Evolutionary conservation across 2,888 invertebrate genomes (phyloP).

Genomic region (Ennomos erosarius): DNA sequence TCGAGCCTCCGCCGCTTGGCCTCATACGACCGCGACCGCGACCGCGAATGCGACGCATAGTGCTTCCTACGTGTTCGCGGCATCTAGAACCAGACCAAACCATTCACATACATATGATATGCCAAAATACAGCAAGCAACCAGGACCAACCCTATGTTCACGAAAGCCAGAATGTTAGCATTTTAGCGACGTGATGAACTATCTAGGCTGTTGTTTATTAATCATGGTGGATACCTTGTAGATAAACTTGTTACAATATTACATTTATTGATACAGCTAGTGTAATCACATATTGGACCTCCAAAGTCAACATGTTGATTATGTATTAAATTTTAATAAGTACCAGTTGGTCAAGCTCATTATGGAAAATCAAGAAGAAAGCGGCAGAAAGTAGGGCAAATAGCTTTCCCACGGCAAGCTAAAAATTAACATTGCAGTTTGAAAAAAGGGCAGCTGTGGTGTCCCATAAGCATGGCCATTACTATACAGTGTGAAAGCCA

Average conservation of each 20-base stretch:
- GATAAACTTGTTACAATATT: too few species aligned
- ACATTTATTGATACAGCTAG: too few species aligned
- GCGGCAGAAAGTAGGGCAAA: constrained; percentile 15
- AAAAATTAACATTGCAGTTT: constrained; percentile 39
- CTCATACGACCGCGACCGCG: constrained; percentile 85
- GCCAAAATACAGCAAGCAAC: neutral
- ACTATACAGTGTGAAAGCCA: constrained; percentile 55
- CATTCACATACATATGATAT: constrained; percentile 10
- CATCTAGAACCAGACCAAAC: constrained; percentile 86
- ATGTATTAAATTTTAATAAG: too few species aligned
- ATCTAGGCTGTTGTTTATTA: neutral
- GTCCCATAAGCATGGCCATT: constrained; percentile 56
- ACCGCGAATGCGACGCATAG: constrained; percentile 87
- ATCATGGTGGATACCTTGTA: too few species aligned
- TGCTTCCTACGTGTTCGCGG: constrained; percentile 93
- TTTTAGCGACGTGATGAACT: constrained; percentile 38
- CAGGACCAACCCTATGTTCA: constrained; percentile 11
- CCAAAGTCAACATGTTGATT: too few species aligned
- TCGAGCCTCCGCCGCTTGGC: constrained; percentile 91
- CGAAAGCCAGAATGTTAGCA: constrained; percentile 44
- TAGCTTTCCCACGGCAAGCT: constrained; percentile 12
- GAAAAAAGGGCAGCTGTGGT: constrained; percentile 33
- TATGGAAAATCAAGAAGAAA: constrained; percentile 12
- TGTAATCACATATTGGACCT: too few species aligned
- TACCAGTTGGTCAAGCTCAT: constrained; percentile 2